Evolutionary conservation across 1,140 invertebrate species (phyloP).

Genomic region (Drosophila malerkotliana): DNA sequence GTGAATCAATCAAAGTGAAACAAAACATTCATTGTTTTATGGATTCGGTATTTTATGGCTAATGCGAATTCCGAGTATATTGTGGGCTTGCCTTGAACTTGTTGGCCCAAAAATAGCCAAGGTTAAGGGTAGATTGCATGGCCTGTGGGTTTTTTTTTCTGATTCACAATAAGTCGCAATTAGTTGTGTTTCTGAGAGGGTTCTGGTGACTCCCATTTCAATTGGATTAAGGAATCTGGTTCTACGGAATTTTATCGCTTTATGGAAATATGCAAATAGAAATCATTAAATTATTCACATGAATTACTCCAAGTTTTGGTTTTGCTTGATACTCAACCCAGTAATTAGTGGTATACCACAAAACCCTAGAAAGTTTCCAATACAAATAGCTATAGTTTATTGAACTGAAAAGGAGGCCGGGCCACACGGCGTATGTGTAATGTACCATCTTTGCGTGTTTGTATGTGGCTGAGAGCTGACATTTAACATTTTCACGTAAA

Average conservation of each 20-base stretch:
- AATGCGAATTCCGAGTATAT: conserved; percentile 43
- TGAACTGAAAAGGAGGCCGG: conserved; percentile 36
- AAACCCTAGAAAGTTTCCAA: conserved; percentile 18
- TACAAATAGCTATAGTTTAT: conserved; percentile 47
- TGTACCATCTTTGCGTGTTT: conserved; percentile 31
- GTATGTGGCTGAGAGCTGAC: conserved; percentile 31
- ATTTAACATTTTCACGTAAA: conserved; percentile 66
- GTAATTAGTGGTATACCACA: conserved; percentile 15
- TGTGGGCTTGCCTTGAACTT: conserved; percentile 71
- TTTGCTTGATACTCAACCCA: not conserved
- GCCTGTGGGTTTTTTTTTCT: conserved; percentile 22
- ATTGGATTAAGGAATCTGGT: conserved; percentile 54
- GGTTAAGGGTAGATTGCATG: conserved; percentile 49
- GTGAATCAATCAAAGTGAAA: conserved; percentile 45
- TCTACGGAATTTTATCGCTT: conserved; percentile 39
- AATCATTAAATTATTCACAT: conserved; percentile 42
- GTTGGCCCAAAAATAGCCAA: conserved; percentile 60
- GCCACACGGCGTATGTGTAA: conserved; percentile 30
- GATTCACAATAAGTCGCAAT: conserved; percentile 25
- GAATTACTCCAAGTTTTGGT: conserved; percentile 9
- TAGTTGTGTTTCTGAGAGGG: conserved; percentile 7
- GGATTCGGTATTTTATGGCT: conserved; percentile 50
- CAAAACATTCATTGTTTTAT: conserved; percentile 19
- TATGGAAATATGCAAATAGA: conserved; percentile 40
- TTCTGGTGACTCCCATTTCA: conserved; percentile 13